Conservation (phyloP, 1,140 invertebrate genomes). For the Caenorhabditis briggsae region DNA sequence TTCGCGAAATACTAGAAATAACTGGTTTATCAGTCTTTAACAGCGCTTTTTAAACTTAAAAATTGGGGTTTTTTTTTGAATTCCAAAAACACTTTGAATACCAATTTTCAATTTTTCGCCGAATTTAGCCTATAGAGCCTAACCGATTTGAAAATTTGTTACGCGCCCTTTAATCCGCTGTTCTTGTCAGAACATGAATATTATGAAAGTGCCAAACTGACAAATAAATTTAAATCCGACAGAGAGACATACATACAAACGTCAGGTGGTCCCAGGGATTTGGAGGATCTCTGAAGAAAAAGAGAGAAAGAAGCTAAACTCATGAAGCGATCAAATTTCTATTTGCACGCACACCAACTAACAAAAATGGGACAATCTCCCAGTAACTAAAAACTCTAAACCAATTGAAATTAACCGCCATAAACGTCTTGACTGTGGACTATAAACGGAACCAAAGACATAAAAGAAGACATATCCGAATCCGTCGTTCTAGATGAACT, state of each 20-base stretch:
- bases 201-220: not conserved
- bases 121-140: too few relatives aligned
- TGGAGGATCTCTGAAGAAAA: not conserved
- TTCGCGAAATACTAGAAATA: too few relatives aligned
- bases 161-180: too few relatives aligned
- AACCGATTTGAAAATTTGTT: too few relatives aligned
- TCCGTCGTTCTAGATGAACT: slow-evolving; percentile 37
- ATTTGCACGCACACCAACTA: slow-evolving; percentile 19
- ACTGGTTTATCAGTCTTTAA: too few relatives aligned
- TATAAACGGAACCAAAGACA: not conserved
- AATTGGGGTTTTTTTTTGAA: too few relatives aligned
- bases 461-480: not conserved
- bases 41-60: too few relatives aligned
- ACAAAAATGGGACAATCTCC: too few relatives aligned
- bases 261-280: slow-evolving; percentile 45
- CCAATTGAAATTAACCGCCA: not conserved
- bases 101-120: too few relatives aligned
- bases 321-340: slow-evolving; percentile 45
- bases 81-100: too few relatives aligned
- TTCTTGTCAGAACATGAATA: too few relatives aligned
- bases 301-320: slow-evolving; percentile 1
- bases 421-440: not conserved
- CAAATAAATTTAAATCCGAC: not conserved
- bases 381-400: too few relatives aligned
- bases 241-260: not conserved